Conservation (phyloP, 92 coral and sea anemone species). For the Epizoanthus illoricatus region DNA sequence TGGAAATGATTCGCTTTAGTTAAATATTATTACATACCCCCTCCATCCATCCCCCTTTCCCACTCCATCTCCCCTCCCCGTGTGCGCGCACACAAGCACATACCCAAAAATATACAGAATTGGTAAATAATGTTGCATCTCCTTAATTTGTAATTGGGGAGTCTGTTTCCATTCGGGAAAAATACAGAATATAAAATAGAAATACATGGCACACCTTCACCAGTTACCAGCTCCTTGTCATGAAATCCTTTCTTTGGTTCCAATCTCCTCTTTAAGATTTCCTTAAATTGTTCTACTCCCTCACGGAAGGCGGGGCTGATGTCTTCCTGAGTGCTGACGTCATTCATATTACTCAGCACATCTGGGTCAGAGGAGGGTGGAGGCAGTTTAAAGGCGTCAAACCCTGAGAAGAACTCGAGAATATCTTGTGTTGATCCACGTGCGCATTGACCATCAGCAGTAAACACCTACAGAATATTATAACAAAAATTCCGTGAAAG, state of each 20-base stretch:
- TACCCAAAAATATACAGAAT: too few species aligned
- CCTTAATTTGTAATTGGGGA: too few species aligned
- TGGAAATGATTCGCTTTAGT: too few species aligned
- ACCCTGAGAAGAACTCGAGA: slow-evolving; percentile 35
- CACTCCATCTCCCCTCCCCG: too few species aligned
- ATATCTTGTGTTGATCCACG: slow-evolving; percentile 24
- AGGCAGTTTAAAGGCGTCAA: slow-evolving; percentile 36
- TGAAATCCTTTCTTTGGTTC: slow-evolving; percentile 30
- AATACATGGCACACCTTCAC: neutral
- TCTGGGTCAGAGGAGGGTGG: slow-evolving; percentile 32
- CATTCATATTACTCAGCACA: slow-evolving; percentile 21
- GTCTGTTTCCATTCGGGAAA: too few species aligned
- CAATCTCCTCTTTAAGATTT: neutral
- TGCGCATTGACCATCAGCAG: neutral
- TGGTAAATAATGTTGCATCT: too few species aligned
- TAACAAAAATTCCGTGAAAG: too few species aligned
- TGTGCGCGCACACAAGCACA: too few species aligned
- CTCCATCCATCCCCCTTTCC: too few species aligned
- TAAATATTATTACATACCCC: too few species aligned
- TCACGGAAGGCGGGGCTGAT: slow-evolving; percentile 5
- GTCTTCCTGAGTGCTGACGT: neutral
- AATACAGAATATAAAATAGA: too few species aligned
- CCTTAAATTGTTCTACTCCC: slow-evolving; percentile 23
- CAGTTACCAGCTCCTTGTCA: slow-evolving; percentile 30
- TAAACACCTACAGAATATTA: slow-evolving; percentile 10